A percentile compares a stretch with the other conserved stretches of the same genome.
phyloP scores from a whole-genome alignment of 2,888 invertebrate genomes.

The Salticus scenicus region DNA sequence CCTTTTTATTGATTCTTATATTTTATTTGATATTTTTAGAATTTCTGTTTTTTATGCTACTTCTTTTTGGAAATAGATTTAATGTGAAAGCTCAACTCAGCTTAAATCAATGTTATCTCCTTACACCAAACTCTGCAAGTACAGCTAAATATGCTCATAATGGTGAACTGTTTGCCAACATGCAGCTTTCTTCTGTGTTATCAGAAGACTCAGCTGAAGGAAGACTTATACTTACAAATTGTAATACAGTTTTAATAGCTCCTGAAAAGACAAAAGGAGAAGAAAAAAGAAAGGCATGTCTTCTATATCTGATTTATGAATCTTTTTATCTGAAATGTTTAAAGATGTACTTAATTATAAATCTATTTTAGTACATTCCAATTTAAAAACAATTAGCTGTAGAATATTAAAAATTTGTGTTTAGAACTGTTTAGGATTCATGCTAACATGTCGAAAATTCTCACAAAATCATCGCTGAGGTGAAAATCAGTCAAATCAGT shows the following conservation, averaged over 20 bases:
- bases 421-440: too few species aligned
- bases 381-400: too few species aligned
- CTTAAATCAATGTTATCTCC: conserved; percentile 82
- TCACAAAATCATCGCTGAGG: too few species aligned
- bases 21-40: too few species aligned
- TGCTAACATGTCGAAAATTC: too few species aligned
- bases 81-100: conserved; percentile 82
- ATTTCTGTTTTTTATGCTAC: not conserved
- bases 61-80: conserved; percentile 77
- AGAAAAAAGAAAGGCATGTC: conserved; percentile 44
- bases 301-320: too few species aligned
- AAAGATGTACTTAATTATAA: too few species aligned
- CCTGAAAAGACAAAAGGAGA: conserved; percentile 72
- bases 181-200: conserved; percentile 83
- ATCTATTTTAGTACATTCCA: too few species aligned
- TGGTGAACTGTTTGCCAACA: conserved; percentile 85
- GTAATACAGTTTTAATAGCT: conserved; percentile 82
- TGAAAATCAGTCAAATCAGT: too few species aligned
- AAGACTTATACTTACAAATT: conserved; percentile 85
- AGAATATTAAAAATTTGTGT: too few species aligned
- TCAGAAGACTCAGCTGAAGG: conserved; percentile 90
- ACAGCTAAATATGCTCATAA: conserved; percentile 85
- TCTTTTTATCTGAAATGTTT: too few species aligned
- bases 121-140: conserved; percentile 79
- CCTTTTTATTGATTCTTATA: too few species aligned